Conservation (phyloP, 1,140 invertebrate species). For the Cotesia chilonis region DNA sequence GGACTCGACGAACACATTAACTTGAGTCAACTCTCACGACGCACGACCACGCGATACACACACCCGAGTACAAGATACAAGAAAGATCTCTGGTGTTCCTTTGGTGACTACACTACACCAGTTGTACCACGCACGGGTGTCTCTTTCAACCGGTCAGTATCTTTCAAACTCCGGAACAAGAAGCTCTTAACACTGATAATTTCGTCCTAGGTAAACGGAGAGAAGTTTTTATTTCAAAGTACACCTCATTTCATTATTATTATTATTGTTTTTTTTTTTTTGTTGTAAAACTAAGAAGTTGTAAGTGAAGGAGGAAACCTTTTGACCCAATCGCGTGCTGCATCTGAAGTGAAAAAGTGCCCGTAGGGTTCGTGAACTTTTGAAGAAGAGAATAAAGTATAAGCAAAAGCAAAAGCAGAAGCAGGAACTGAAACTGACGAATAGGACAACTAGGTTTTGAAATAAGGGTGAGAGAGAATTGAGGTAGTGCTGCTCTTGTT, state of each 20-base stretch:
- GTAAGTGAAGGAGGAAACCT: slow-evolving; percentile 17
- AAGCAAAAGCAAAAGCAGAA: neutral
- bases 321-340: slow-evolving; percentile 35
- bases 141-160: neutral
- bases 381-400: slow-evolving; percentile 7
- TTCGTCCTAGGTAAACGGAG: no score
- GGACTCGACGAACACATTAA: slow-evolving; percentile 8
- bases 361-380: slow-evolving; percentile 30
- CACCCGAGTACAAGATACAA: neutral
- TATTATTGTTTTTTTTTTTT: neutral
- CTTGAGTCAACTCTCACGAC: slow-evolving; percentile 12
- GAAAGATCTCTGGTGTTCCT: slow-evolving; percentile 19
- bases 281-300: neutral
- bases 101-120: slow-evolving; percentile 11
- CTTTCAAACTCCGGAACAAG: neutral
- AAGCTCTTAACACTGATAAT: neutral
- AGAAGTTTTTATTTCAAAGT: neutral
- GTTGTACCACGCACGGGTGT: no score
- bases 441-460: no score
- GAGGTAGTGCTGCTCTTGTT: neutral
- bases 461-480: slow-evolving; percentile 1
- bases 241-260: neutral
- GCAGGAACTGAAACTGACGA: neutral
- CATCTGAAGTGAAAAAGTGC: slow-evolving; percentile 24
- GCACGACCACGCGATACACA: slow-evolving; percentile 27